Conservation (phyloP, 1,140 invertebrate species). For the Proctacanthus coquilletti region DNA sequence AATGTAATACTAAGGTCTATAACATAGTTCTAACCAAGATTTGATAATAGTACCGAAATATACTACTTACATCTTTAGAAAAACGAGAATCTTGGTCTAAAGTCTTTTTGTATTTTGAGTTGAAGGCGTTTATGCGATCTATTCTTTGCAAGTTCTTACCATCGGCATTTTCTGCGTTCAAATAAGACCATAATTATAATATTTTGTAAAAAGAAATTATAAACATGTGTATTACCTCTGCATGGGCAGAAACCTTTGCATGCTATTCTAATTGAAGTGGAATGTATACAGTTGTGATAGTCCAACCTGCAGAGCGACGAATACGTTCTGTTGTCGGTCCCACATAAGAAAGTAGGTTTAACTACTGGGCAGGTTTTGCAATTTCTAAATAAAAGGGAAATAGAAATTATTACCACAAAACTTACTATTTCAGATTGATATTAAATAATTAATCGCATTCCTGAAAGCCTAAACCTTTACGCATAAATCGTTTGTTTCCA, state of each 20-base stretch:
- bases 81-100: slow-evolving; percentile 26
- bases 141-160: slow-evolving; percentile 44
- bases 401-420: no score
- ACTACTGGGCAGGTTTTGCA: slow-evolving; percentile 64
- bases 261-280: slow-evolving; percentile 50
- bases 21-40: no score
- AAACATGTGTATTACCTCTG: slow-evolving; percentile 33
- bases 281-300: slow-evolving; percentile 83
- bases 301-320: slow-evolving; percentile 76
- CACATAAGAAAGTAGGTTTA: slow-evolving; percentile 72
- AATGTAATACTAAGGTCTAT: no score
- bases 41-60: no score
- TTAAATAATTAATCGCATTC: no score
- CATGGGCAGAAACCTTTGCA: slow-evolving; percentile 86
- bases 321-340: slow-evolving; percentile 82
- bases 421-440: no score
- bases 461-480: no score
- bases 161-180: slow-evolving; percentile 35
- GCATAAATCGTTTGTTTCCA: no score
- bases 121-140: slow-evolving; percentile 42
- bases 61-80: no score
- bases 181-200: slow-evolving; percentile 7
- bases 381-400: slow-evolving; percentile 32
- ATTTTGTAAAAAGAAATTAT: background rate
- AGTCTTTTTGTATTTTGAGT: slow-evolving; percentile 50